Evolutionary conservation across 2,888 invertebrate species (phyloP).

Genomic region (Melanchra persicariae): DNA sequence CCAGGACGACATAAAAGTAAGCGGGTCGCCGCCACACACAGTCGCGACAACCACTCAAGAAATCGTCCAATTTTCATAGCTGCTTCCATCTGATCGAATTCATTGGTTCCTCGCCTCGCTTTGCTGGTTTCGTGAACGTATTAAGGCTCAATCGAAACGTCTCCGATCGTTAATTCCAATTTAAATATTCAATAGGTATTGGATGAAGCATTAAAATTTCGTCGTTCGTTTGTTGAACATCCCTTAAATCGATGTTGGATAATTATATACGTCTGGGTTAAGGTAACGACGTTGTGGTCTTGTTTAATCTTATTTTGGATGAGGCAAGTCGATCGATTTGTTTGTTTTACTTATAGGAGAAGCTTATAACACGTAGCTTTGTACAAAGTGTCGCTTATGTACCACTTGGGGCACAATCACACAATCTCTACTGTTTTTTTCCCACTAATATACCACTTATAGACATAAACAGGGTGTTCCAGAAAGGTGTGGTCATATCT

Average conservation of each 20-base stretch:
- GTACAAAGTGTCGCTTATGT: not conserved
- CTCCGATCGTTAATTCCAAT: slow-evolving; percentile 76
- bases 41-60: slow-evolving; percentile 47
- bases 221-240: slow-evolving; percentile 70
- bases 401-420: no score
- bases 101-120: slow-evolving; percentile 46
- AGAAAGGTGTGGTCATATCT: no score
- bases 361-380: not conserved
- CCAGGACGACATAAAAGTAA: slow-evolving; percentile 33
- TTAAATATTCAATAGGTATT: slow-evolving; percentile 86
- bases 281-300: slow-evolving; percentile 15
- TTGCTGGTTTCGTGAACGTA: slow-evolving; percentile 56
- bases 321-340: not conserved
- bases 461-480: no score
- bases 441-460: no score
- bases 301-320: slow-evolving; percentile 22
- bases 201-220: slow-evolving; percentile 72
- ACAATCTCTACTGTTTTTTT: no score
- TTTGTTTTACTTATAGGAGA: slow-evolving; percentile 14
- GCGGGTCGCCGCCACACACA: slow-evolving; percentile 13
- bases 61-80: slow-evolving; percentile 46
- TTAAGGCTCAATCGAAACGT: slow-evolving; percentile 62
- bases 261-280: slow-evolving; percentile 44
- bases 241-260: slow-evolving; percentile 71
- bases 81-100: slow-evolving; percentile 53